Percentiles rank a stretch among this genome's conserved stretches.
Conservation (phyloP, 2,888 invertebrate species). For the Eulithis prunata region DNA sequence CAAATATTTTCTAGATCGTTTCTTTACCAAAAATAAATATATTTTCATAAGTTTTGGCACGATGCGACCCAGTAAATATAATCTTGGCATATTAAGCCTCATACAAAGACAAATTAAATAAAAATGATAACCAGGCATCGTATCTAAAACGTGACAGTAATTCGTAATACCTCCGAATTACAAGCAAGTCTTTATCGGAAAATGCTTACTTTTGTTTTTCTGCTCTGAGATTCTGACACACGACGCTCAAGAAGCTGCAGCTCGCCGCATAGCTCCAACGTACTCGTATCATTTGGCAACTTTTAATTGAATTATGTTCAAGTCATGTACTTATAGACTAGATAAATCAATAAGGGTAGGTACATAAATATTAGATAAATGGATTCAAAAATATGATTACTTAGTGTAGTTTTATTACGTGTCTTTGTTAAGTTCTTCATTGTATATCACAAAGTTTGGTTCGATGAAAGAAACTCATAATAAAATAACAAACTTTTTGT, state of each 20-base stretch:
- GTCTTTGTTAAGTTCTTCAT: too few relatives aligned
- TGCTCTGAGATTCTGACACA: conserved; percentile 20
- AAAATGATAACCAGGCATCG: conserved; percentile 48
- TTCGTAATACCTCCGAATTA: conserved; percentile 49
- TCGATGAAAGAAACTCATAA: too few relatives aligned
- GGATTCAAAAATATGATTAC: too few relatives aligned
- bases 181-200: conserved; percentile 52
- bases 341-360: too few relatives aligned
- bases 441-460: too few relatives aligned
- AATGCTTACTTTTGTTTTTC: conserved; percentile 58
- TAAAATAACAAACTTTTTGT: too few relatives aligned
- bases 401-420: too few relatives aligned
- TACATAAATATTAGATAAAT: too few relatives aligned
- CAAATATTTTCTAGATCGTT: neutral
- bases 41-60: conserved; percentile 6
- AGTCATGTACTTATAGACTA: too few relatives aligned
- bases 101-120: conserved; percentile 31
- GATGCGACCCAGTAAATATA: conserved; percentile 20
- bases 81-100: conserved; percentile 17
- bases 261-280: neutral
- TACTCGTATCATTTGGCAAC: too few relatives aligned
- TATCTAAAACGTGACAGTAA: conserved; percentile 51
- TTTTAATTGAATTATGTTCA: too few relatives aligned
- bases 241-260: neutral
- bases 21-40: neutral